phyloP scores from a whole-genome alignment of 2,113 vertebrate genomes.

The Onychostoma macrolepis region DNA sequence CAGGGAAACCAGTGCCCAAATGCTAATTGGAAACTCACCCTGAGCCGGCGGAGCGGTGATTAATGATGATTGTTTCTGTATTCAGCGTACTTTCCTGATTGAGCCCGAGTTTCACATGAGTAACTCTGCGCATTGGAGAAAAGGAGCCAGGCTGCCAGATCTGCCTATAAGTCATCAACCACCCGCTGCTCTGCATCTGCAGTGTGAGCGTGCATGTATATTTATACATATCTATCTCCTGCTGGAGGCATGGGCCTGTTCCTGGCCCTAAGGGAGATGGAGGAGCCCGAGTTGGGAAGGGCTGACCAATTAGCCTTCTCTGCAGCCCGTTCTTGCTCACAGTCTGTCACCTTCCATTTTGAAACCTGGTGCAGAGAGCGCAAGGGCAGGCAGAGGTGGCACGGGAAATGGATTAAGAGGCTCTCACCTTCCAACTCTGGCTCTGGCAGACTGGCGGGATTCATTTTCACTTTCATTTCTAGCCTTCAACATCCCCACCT shows the following conservation, averaged over 20 bases:
- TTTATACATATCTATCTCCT: neutral
- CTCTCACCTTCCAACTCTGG: conserved; percentile 59
- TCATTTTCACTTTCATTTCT: conserved; percentile 65
- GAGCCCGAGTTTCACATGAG: conserved; percentile 55
- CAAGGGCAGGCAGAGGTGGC: conserved; percentile 66
- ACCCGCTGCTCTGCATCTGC: conserved; percentile 29
- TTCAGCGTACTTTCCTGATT: conserved; percentile 53
- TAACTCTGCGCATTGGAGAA: conserved; percentile 43
- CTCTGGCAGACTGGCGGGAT: conserved; percentile 57
- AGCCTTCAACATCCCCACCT: conserved; percentile 7
- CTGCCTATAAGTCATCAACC: conserved; percentile 55
- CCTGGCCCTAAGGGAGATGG: neutral
- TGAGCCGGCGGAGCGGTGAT: conserved; percentile 48
- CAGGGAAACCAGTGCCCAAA: conserved; percentile 49
- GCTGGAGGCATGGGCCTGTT: conserved; percentile 16
- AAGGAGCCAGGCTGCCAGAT: conserved; percentile 41
- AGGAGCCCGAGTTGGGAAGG: neutral
- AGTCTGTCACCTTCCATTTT: conserved; percentile 70
- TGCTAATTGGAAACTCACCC: conserved; percentile 58
- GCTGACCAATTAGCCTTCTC: conserved; percentile 58
- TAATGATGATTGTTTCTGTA: conserved; percentile 61
- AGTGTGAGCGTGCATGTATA: conserved; percentile 23
- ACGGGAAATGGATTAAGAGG: conserved; percentile 73
- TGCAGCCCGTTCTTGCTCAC: conserved; percentile 53
- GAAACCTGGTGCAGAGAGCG: conserved; percentile 62